These are phyloP conservation scores for Micrastur ruficollis DNA, from an alignment of 2,797 vertebrate species.

Conservation along the genomic window DNA sequence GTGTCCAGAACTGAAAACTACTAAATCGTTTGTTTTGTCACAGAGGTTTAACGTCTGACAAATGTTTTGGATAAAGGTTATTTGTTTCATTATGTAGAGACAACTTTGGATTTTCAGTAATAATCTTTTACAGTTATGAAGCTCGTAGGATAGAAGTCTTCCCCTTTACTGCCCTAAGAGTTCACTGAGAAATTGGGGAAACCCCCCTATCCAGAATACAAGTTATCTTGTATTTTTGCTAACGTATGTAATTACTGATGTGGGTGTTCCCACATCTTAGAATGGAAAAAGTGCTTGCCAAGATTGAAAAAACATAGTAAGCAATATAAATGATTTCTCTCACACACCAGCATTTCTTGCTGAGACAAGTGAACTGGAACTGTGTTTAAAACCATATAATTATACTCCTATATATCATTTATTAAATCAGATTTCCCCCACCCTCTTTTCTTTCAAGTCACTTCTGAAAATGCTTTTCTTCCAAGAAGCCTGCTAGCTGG, in stretches of 20 bases:
- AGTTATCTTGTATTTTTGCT: constrained; percentile 49
- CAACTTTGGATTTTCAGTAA: background rate
- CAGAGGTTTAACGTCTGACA: background rate
- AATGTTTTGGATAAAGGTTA: background rate
- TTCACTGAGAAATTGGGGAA: background rate
- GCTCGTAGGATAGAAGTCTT: background rate
- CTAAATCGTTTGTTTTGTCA: background rate
- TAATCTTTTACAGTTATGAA: background rate
- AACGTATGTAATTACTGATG: constrained; percentile 49
- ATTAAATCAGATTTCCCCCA: constrained; percentile 53
- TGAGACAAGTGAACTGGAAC: constrained; percentile 66
- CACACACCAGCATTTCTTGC: constrained; percentile 57
- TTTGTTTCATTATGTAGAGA: background rate
- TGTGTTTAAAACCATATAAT: constrained; percentile 64
- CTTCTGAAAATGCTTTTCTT: constrained; percentile 47
- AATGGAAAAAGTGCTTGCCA: constrained; percentile 52
- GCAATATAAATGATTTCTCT: constrained; percentile 55
- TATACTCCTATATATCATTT: constrained; percentile 68
- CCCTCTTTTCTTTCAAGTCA: constrained; percentile 64
- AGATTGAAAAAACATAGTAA: constrained; percentile 59
- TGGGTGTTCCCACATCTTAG: constrained; percentile 56
- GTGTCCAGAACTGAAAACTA: background rate
- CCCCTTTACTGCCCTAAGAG: background rate
- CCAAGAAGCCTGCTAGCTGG: background rate
- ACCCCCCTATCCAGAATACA: background rate